Conservation (phyloP, 2,888 invertebrate genomes). For the Polyommatus iphigenia region DNA sequence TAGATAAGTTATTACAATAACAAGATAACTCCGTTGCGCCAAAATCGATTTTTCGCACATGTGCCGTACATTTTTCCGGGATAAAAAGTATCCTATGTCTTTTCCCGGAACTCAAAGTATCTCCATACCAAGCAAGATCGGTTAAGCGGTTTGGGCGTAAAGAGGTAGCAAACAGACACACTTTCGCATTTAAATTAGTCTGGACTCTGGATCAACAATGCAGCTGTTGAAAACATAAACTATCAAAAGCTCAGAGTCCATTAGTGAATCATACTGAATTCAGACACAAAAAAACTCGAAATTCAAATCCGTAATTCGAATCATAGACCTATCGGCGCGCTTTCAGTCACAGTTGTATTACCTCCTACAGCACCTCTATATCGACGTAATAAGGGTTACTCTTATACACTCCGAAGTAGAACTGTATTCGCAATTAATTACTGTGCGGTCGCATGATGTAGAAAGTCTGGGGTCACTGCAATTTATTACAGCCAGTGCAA, state of each 20-base stretch:
- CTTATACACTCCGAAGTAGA: not conserved
- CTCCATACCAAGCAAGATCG: no score
- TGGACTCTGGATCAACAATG: no score
- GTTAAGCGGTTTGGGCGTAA: no score
- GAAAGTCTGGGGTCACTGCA: conserved; percentile 15
- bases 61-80: no score
- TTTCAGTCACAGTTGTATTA: not conserved
- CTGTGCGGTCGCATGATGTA: conserved; percentile 35
- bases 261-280: not conserved
- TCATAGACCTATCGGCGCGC: not conserved
- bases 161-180: no score
- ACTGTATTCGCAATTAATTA: conserved; percentile 53
- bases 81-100: no score
- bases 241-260: not conserved
- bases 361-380: not conserved
- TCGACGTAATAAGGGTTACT: not conserved
- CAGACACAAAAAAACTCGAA: not conserved
- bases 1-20: no score
- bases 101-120: no score
- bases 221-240: not conserved
- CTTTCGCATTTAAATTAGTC: no score
- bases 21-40: no score
- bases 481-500: not conserved
- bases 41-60: no score
- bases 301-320: not conserved